Conservation (phyloP, 1,140 invertebrate species). For the Magallana angulata region DNA sequence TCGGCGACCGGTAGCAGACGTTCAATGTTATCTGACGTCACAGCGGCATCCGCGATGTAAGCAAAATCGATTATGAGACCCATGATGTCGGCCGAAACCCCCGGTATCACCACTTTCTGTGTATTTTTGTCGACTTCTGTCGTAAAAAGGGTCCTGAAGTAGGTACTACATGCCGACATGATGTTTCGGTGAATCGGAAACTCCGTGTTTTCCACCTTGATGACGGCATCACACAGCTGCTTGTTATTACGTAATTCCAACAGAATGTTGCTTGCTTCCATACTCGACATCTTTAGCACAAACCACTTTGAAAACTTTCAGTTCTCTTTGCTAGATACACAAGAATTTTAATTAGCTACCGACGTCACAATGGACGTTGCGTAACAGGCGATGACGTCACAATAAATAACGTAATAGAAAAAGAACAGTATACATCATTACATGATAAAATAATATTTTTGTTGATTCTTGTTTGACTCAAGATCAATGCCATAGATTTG, state of each 20-base stretch:
- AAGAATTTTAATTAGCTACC: too few relatives aligned
- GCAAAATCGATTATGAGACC: slow-evolving; percentile 89
- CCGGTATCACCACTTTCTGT: slow-evolving; percentile 86
- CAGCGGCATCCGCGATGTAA: slow-evolving; percentile 87
- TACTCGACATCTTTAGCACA: slow-evolving; percentile 34
- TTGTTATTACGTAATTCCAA: slow-evolving; percentile 82
- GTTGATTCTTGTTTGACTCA: too few relatives aligned
- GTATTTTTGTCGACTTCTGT: slow-evolving; percentile 64
- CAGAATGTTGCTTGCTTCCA: slow-evolving; percentile 61
- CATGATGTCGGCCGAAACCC: slow-evolving; percentile 88
- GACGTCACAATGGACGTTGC: too few relatives aligned
- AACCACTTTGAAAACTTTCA: too few relatives aligned
- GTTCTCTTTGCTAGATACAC: too few relatives aligned
- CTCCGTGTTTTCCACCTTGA: slow-evolving; percentile 87
- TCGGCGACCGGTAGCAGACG: slow-evolving; percentile 84
- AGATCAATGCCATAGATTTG: too few relatives aligned
- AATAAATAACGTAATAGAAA: too few relatives aligned
- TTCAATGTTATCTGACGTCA: slow-evolving; percentile 88
- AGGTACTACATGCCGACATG: slow-evolving; percentile 84
- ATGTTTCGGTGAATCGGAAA: slow-evolving; percentile 92
- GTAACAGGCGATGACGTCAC: too few relatives aligned
- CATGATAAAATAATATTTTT: too few relatives aligned
- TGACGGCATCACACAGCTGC: slow-evolving; percentile 90
- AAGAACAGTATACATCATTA: too few relatives aligned
- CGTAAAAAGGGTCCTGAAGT: slow-evolving; percentile 74